Percentiles rank a stretch among this genome's conserved stretches.
phyloP scores from a whole-genome alignment of 1,140 invertebrate genomes.

The Anastrepha obliqua region DNA sequence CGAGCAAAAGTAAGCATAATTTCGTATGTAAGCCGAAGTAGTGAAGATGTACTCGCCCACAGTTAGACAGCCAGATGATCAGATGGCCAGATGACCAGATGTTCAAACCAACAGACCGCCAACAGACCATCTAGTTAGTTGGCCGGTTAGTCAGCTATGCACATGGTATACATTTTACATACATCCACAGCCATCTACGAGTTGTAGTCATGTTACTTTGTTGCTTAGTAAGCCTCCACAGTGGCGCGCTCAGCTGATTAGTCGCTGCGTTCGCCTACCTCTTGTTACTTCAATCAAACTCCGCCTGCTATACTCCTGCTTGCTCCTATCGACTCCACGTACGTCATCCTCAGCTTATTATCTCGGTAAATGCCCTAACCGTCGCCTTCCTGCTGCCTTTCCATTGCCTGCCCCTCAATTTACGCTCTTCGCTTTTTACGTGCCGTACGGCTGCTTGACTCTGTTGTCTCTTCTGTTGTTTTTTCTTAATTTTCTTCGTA shows the following conservation, averaged over 20 bases:
- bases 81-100: background rate
- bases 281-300: background rate
- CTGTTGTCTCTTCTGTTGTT: background rate
- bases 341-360: background rate
- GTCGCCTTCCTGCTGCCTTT: background rate
- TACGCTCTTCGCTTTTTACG: background rate
- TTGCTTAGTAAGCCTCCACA: background rate
- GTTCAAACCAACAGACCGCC: background rate
- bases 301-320: background rate
- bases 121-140: background rate
- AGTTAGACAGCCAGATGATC: background rate
- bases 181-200: background rate
- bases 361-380: background rate
- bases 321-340: too few species aligned
- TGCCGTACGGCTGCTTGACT: background rate
- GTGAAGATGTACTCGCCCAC: background rate
- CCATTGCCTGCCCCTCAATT: background rate
- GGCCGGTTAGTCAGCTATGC: background rate
- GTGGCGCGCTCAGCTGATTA: slow-evolving; percentile 14
- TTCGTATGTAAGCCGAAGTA: background rate
- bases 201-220: background rate
- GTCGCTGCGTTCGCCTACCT: background rate
- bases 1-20: slow-evolving; percentile 16
- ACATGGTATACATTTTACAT: background rate
- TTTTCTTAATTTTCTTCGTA: background rate